Evolutionary conservation across 2,113 vertebrate species (phyloP).

Genomic region (Crotalus horridus): DNA sequence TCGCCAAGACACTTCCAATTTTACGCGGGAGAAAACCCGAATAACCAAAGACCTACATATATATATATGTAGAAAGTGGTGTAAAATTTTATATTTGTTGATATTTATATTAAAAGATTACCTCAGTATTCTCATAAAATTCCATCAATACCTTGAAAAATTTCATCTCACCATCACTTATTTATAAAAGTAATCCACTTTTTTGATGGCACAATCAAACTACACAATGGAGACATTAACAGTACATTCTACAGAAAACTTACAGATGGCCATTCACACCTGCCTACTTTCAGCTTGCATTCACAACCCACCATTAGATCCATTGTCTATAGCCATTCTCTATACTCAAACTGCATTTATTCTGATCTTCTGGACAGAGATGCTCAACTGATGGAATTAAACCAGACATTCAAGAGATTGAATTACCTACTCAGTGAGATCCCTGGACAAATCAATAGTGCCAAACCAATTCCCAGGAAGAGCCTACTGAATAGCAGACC

Average conservation of each 20-base stretch:
- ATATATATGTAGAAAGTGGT: neutral
- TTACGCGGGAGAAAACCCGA: too few species aligned
- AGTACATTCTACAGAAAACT: neutral
- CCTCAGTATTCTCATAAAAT: neutral
- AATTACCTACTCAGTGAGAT: neutral
- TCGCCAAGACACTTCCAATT: too few species aligned
- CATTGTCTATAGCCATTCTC: neutral
- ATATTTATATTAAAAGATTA: neutral
- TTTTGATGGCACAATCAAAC: neutral
- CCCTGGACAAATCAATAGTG: neutral
- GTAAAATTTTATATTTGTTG: neutral
- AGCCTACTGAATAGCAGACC: neutral
- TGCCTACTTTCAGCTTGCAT: neutral
- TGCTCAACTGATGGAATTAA: neutral
- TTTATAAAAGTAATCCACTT: neutral
- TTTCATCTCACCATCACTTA: neutral
- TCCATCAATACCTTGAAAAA: neutral
- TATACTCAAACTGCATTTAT: neutral
- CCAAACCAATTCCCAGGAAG: neutral
- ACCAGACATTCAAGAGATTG: neutral
- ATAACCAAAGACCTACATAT: too few species aligned
- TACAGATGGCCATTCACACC: neutral
- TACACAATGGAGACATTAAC: neutral
- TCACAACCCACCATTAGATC: neutral
- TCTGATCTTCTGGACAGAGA: neutral